Evolutionary conservation across 1,140 invertebrate genomes (phyloP).

Genomic region (Bombus ignitus): DNA sequence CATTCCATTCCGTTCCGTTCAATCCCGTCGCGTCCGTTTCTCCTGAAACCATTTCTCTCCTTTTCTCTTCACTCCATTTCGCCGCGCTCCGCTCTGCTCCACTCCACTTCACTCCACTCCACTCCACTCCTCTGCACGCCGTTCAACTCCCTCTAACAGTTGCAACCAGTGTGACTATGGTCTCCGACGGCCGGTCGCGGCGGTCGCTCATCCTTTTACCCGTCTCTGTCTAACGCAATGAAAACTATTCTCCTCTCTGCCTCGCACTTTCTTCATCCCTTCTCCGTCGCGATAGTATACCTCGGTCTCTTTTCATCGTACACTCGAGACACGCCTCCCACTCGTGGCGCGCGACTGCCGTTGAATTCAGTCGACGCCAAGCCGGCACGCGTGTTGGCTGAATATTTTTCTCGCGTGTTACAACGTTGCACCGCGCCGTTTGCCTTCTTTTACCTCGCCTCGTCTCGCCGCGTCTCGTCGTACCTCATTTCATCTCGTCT

Average conservation of each 20-base stretch:
- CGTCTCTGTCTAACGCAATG: constrained; percentile 13
- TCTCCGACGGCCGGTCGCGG: constrained; percentile 1
- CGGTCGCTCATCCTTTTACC: constrained; percentile 25
- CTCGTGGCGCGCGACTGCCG: constrained; percentile 52
- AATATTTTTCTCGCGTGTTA: not conserved
- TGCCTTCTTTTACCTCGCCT: not conserved
- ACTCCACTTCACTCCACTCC: not conserved
- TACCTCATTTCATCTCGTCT: not conserved
- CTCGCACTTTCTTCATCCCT: not conserved
- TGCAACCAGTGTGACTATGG: constrained; percentile 27
- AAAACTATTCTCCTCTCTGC: not conserved
- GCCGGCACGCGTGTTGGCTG: constrained; percentile 65
- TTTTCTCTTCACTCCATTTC: constrained; percentile 2
- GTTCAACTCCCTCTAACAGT: constrained; percentile 30
- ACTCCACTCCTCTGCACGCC: not conserved
- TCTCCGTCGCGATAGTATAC: not conserved
- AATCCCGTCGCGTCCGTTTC: constrained; percentile 29
- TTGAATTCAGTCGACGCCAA: constrained; percentile 67
- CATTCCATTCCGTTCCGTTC: constrained; percentile 44
- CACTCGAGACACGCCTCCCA: constrained; percentile 48
- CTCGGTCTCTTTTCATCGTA: constrained; percentile 27
- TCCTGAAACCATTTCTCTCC: constrained; percentile 37
- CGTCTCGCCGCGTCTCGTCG: not conserved
- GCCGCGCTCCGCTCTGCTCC: not conserved
- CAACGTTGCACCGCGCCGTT: constrained; percentile 1